Evolutionary conservation across 2,113 vertebrate genomes (phyloP).

Genomic region (Podarcis cretensis): DNA sequence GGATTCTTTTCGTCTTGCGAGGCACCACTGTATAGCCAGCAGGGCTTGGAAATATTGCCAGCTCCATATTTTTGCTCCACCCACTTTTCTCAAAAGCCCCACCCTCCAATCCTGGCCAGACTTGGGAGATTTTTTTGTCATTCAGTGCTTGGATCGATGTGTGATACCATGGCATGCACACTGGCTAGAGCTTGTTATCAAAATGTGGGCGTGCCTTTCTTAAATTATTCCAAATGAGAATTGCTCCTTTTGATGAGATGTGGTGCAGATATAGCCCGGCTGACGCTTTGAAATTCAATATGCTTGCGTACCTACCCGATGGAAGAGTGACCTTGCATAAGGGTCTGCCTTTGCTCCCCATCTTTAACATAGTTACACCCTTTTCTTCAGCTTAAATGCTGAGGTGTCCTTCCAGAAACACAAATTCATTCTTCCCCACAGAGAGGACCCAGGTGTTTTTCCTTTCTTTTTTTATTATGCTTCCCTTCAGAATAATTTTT

Average conservation of each 20-base stretch:
- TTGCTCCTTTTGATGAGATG: neutral
- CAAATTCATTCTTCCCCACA: neutral
- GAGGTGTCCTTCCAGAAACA: neutral
- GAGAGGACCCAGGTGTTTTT: neutral
- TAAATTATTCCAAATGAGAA: neutral
- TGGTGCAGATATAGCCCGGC: neutral
- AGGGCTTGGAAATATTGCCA: neutral
- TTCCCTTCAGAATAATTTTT: neutral
- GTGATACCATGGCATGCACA: no score
- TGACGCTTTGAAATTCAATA: neutral
- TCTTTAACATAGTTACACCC: neutral
- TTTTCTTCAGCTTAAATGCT: neutral
- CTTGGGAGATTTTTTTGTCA: neutral
- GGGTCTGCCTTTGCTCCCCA: neutral
- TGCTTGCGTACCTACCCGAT: neutral
- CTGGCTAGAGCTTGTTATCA: neutral
- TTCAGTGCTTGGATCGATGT: neutral
- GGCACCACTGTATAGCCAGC: neutral
- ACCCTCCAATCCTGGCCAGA: accelerated
- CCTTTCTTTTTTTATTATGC: neutral
- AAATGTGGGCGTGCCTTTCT: neutral
- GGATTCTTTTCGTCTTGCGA: no score
- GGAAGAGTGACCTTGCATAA: neutral
- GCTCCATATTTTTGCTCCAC: no score
- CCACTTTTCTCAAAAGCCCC: accelerated